Conservation (phyloP, 2,113 vertebrate genomes). For the Myiopsitta monachus region DNA sequence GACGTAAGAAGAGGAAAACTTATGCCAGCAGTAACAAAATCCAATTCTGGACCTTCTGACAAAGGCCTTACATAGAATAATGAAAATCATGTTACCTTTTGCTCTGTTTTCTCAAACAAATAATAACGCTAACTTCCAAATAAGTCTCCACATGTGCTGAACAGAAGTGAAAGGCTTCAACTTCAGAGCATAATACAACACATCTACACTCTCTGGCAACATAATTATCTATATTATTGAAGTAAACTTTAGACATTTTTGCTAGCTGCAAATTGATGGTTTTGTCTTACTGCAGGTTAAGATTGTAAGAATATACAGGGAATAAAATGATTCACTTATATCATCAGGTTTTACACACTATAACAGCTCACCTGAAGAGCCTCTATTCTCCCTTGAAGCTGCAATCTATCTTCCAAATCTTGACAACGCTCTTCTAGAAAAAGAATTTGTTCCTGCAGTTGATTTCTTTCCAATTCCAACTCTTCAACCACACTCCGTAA, state of each 20-base stretch:
- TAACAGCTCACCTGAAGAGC: constrained; percentile 79
- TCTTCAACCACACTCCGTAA: constrained; percentile 88
- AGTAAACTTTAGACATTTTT: neutral
- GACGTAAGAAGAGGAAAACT: neutral
- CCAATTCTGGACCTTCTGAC: neutral
- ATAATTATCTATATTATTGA: neutral
- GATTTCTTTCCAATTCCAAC: constrained; percentile 89
- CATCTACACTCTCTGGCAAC: neutral
- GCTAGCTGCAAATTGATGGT: neutral
- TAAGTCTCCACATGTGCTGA: neutral
- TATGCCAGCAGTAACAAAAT: neutral
- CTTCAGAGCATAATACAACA: neutral
- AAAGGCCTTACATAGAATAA: neutral
- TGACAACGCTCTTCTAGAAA: constrained; percentile 86
- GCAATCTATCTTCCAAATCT: constrained; percentile 84
- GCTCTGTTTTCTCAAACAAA: neutral
- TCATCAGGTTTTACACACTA: neutral
- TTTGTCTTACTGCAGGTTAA: neutral
- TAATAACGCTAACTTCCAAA: neutral
- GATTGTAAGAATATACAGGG: neutral
- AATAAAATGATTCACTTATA: neutral
- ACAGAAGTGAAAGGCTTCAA: neutral
- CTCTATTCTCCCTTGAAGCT: constrained; percentile 87
- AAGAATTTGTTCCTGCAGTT: constrained; percentile 90
- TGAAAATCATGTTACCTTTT: neutral